Evolutionary conservation across 2,888 invertebrate genomes (phyloP), one percentile per base, ranked within the genome.

Genomic region (Drosophila engyochracea): DNA sequence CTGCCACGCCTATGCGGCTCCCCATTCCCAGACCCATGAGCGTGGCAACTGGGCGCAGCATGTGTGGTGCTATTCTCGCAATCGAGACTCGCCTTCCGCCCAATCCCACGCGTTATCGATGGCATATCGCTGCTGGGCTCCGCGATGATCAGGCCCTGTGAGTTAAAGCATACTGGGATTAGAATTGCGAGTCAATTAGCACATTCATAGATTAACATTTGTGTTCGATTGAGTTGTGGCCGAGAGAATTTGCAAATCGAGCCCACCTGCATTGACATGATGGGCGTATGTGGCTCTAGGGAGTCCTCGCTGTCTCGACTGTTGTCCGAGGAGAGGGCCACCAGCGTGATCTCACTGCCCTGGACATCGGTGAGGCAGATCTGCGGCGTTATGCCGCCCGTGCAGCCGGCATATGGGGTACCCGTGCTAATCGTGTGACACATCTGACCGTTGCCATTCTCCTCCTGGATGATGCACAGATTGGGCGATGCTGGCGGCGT

Each of bases 321-420:
- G 0, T 96, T 96, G 0, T 97, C 96, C 0, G 96, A 96, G 3
- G 95, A 95, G 64, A 95, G 94, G 0, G 96, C 97, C 0, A 97
- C 96, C 3, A 97, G 91, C 0, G 97, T 97, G 0, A 97, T 95
- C 93, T 97, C 97, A 9, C 96, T 97, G 1, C 98, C 98, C 63
- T 97, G 95, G 62, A 98, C 98, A 92, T 98, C 98, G 0, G 98
- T 98, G 14, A 98, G 95, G 83, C 97, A 98, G 73, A 98, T 98
- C 93, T 98, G 98, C 0, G 98, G 81, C 31, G 83, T 86, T 2
- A 91, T 81, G 44, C 92, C 90, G 33, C 91, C 86, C 10, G 90
- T 19, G 92, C 94, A 93, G 91, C 79, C 93, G 65, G 75, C 91
- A 88, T 85, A 92, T 73, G 87, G 92, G 69, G 91, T 90, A 12